Evolutionary conservation across 2,113 vertebrate species (phyloP).

Genomic region (Sceloporus tristichus): DNA sequence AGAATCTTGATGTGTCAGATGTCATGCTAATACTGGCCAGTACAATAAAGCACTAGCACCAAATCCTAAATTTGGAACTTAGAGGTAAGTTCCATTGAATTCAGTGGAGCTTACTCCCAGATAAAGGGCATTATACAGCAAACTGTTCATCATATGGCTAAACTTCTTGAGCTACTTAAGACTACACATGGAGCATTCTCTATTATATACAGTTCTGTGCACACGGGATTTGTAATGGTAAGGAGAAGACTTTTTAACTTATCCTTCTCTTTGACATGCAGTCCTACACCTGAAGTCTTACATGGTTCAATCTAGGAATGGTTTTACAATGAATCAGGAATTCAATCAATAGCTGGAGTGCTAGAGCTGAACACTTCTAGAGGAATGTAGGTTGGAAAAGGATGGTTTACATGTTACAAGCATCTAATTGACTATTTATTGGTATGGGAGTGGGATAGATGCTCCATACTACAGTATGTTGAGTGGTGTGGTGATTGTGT

Average conservation of each 20-base stretch:
- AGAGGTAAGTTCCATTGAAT: no score
- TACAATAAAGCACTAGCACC: no score
- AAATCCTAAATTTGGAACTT: no score
- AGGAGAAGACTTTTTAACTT: neutral
- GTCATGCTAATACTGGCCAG: no score
- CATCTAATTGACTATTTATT: constrained; percentile 36
- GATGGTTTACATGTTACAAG: neutral
- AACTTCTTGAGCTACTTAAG: no score
- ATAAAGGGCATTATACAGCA: neutral
- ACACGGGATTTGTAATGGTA: no score
- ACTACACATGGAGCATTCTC: no score
- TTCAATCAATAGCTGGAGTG: neutral
- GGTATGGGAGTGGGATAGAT: constrained; percentile 20
- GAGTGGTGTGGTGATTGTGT: constrained; percentile 17
- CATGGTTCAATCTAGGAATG: neutral
- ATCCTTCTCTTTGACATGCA: neutral
- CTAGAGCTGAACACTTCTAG: neutral
- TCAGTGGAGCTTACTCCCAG: neutral
- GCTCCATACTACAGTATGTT: neutral
- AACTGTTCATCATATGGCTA: neutral
- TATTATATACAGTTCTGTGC: no score
- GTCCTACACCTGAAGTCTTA: neutral
- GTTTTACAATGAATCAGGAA: no score
- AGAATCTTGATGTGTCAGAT: no score
- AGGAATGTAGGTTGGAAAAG: neutral